Conservation (phyloP, 2,888 invertebrate species). For the Drosophila emarginata region DNA sequence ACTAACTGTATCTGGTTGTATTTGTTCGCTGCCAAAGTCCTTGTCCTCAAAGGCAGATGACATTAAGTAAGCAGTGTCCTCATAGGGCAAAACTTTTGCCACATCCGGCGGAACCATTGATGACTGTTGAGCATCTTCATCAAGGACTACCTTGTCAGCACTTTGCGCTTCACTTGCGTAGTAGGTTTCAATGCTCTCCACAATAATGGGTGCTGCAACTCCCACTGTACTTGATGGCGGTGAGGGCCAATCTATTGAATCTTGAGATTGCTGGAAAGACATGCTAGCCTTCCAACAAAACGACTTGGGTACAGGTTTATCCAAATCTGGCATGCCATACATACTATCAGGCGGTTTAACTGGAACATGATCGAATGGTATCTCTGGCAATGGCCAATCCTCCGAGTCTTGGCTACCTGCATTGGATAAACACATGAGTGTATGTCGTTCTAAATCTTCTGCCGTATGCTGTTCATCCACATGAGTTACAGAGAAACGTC, state of each 20-base stretch:
- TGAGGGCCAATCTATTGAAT: conserved; percentile 92
- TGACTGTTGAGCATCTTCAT: conserved; percentile 83
- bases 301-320: conserved; percentile 81
- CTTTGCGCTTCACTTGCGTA: conserved; percentile 91
- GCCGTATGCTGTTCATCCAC: conserved; percentile 77
- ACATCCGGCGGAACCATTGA: conserved; percentile 68
- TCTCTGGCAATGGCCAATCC: conserved; percentile 89
- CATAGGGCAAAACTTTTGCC: conserved; percentile 82
- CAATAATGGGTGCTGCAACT: conserved; percentile 86
- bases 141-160: conserved; percentile 89
- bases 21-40: conserved; percentile 73
- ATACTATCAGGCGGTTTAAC: conserved; percentile 79
- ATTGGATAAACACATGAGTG: conserved; percentile 81
- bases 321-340: conserved; percentile 80
- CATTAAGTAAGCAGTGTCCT: conserved; percentile 81
- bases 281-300: conserved; percentile 82
- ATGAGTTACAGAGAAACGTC: conserved; percentile 82
- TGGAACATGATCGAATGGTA: conserved; percentile 84
- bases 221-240: conserved; percentile 89
- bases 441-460: conserved; percentile 78
- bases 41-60: conserved; percentile 78
- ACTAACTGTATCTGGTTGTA: conserved; percentile 75
- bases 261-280: conserved; percentile 84
- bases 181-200: conserved; percentile 91
- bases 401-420: conserved; percentile 89